phyloP scores from a whole-genome alignment of 2,113 vertebrate species.

The Pachypanchax playfairii region DNA sequence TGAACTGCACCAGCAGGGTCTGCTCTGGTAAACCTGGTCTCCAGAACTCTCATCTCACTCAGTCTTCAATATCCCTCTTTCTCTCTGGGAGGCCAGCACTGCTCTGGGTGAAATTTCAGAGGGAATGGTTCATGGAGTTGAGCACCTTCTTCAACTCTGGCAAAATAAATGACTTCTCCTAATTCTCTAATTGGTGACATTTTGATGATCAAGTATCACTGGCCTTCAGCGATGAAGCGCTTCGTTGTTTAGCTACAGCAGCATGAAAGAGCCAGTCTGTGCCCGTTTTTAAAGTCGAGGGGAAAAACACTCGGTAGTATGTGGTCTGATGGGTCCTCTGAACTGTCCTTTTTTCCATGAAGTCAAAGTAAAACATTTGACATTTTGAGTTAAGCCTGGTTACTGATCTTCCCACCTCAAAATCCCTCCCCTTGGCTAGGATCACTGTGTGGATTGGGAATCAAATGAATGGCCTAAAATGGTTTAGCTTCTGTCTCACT shows the following conservation, averaged over 20 bases:
- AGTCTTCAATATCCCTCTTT: slow-evolving; percentile 63
- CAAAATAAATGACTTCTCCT: slow-evolving; percentile 80
- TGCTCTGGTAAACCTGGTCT: slow-evolving; percentile 56
- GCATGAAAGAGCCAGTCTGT: slow-evolving; percentile 71
- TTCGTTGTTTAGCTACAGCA: slow-evolving; percentile 68
- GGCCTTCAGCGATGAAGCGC: slow-evolving; percentile 69
- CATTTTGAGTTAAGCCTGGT: slow-evolving; percentile 69
- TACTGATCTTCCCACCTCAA: slow-evolving; percentile 67
- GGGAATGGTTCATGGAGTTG: slow-evolving; percentile 78
- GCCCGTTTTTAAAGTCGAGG: slow-evolving; percentile 52
- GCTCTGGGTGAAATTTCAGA: slow-evolving; percentile 79
- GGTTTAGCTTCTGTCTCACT: slow-evolving; percentile 47
- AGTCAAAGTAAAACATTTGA: slow-evolving; percentile 70
- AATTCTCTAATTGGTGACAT: slow-evolving; percentile 78
- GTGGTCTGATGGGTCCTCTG: slow-evolving; percentile 58
- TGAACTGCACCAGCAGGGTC: slow-evolving; percentile 52
- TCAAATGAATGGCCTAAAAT: slow-evolving; percentile 62
- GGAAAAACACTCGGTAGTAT: slow-evolving; percentile 53
- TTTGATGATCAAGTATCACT: slow-evolving; percentile 79
- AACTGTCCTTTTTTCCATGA: slow-evolving; percentile 62
- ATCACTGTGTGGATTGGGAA: slow-evolving; percentile 64
- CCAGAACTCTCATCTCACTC: slow-evolving; percentile 60
- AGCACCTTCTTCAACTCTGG: slow-evolving; percentile 76
- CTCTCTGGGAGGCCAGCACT: slow-evolving; percentile 60
- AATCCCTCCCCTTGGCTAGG: slow-evolving; percentile 69